Percentiles rank a stretch among this genome's conserved stretches.
Conservation (phyloP, 2,797 vertebrate species). For the Pantherophis alleghaniensis region DNA sequence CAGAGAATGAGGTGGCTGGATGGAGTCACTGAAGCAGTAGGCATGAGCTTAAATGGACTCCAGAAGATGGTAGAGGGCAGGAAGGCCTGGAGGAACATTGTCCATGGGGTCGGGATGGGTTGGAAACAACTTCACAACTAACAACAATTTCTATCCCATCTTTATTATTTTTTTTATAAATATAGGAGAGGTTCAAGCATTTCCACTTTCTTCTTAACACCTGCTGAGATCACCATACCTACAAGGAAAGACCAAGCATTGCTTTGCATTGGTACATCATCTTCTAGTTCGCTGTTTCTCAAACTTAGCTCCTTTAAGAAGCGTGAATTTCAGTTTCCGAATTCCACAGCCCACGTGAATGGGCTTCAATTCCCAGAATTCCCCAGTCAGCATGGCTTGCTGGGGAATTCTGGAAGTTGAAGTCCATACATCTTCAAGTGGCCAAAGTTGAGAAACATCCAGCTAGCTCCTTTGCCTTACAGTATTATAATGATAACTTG, state of each 20-base stretch:
- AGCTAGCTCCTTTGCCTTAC: rapidly evolving
- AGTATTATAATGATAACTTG: neutral
- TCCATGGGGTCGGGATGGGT: too few species aligned
- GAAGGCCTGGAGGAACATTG: too few species aligned
- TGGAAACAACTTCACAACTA: too few species aligned
- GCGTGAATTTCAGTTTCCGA: neutral
- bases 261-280: neutral
- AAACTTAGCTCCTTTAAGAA: rapidly evolving
- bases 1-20: too few species aligned
- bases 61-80: too few species aligned
- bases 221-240: neutral
- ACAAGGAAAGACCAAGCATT: neutral
- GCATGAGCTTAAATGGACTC: too few species aligned
- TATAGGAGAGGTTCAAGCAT: neutral
- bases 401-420: neutral
- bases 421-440: neutral
- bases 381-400: too few species aligned
- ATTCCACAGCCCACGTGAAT: neutral
- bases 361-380: too few species aligned
- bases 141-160: too few species aligned
- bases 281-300: neutral
- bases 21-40: too few species aligned
- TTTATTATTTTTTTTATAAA: neutral
- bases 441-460: neutral
- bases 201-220: neutral